Percentiles rank a stretch among this genome's conserved stretches.
Conservation (phyloP, 2,797 vertebrate species). For the Margarornis squamiger region DNA sequence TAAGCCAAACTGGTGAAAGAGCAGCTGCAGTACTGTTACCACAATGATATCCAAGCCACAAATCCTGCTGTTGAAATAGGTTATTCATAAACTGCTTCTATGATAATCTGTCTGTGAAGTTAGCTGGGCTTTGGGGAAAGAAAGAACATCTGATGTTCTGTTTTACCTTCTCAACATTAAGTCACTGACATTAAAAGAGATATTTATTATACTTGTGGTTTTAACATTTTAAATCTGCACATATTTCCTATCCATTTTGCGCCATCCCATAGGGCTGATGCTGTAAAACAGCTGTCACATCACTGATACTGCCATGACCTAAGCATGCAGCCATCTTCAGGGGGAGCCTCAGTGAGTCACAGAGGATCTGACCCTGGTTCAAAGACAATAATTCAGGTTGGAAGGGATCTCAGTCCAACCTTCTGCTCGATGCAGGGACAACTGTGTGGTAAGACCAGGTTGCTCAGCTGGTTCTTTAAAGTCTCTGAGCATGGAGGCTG, state of each 20-base stretch:
- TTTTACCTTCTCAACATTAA: neutral
- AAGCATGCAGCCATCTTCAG: rapidly evolving
- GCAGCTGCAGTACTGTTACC: neutral
- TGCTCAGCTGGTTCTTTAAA: neutral
- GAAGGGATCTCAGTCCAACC: neutral
- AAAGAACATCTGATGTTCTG: neutral
- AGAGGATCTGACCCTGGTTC: neutral
- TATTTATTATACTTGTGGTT: neutral
- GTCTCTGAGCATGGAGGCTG: neutral
- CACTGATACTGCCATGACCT: rapidly evolving
- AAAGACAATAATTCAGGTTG: neutral
- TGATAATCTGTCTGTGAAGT: neutral
- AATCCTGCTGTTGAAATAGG: neutral
- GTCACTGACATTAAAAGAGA: neutral
- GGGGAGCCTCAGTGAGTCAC: neutral
- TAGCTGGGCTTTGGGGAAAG: neutral
- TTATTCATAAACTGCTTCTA: neutral
- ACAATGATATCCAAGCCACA: neutral
- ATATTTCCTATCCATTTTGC: neutral
- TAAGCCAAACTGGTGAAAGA: neutral
- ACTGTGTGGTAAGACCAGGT: neutral
- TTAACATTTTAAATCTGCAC: neutral
- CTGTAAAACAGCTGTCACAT: neutral
- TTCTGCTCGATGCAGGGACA: neutral
- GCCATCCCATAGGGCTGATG: neutral